Percentiles rank a stretch among this genome's conserved stretches.
These are phyloP conservation scores for Hanleya hanleyi DNA, from an alignment of 2,888 invertebrate genomes.

Conservation along the genomic window DNA sequence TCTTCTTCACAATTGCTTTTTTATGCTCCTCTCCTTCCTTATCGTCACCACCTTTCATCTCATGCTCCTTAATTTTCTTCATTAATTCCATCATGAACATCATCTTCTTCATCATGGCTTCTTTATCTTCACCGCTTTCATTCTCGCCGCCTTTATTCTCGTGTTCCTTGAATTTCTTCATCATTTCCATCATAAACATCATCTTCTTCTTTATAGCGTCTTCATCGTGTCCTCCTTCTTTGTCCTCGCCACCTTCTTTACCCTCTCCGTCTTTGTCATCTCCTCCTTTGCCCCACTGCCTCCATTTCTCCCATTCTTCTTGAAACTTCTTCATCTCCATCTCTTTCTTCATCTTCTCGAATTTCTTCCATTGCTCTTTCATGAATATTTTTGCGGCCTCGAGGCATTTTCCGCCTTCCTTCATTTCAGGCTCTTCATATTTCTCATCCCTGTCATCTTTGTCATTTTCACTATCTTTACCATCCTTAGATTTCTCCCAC, in stretches of 20 bases:
- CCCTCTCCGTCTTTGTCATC: neutral
- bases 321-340: neutral
- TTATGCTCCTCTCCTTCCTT: neutral
- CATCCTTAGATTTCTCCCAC: too few relatives aligned
- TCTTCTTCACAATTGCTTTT: neutral
- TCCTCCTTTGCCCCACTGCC: neutral
- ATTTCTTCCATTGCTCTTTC: neutral
- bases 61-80: neutral
- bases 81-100: neutral
- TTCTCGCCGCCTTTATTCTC: neutral
- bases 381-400: neutral
- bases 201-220: neutral
- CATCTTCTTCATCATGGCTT: neutral
- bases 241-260: neutral
- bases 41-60: neutral
- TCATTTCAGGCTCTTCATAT: too few relatives aligned
- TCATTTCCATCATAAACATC: neutral
- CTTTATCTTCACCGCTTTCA: neutral
- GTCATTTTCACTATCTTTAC: neutral
- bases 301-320: neutral
- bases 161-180: neutral
- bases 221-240: neutral
- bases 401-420: neutral
- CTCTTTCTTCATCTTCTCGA: neutral
- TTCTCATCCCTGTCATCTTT: neutral